Evolutionary conservation across 2,888 invertebrate species (phyloP).

Genomic region (Brenthis hecate): DNA sequence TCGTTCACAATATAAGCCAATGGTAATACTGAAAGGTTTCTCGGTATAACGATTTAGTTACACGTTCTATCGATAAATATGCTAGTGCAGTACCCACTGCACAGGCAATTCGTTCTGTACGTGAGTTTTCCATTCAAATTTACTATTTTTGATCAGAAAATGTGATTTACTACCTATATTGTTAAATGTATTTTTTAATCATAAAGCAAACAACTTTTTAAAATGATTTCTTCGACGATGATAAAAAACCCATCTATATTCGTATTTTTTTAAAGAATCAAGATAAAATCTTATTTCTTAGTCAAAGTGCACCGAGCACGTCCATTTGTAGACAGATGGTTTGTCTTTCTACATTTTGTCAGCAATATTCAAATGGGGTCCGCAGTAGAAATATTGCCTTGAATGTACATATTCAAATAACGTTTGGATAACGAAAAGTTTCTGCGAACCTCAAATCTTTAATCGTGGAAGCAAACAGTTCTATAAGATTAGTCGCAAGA

Average conservation of each 20-base stretch:
- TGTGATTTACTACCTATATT: background rate
- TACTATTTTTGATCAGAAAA: conserved; percentile 19
- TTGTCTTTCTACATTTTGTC: conserved; percentile 26
- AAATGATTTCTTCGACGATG: too few relatives aligned
- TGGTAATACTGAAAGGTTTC: conserved; percentile 20
- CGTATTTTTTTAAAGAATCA: conserved; percentile 4
- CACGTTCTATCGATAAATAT: conserved; percentile 34
- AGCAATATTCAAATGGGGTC: conserved; percentile 34
- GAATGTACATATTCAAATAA: conserved; percentile 30
- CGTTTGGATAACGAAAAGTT: conserved; percentile 34
- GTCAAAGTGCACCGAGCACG: conserved; percentile 19
- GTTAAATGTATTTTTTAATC: background rate
- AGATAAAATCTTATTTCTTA: conserved; percentile 17
- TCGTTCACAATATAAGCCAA: background rate
- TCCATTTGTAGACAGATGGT: conserved; percentile 15
- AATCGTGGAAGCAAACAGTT: conserved; percentile 28
- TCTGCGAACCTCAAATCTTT: conserved; percentile 31
- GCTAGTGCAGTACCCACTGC: conserved; percentile 34
- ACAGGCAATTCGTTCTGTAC: conserved; percentile 32
- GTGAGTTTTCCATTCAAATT: conserved; percentile 32
- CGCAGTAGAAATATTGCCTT: conserved; percentile 31
- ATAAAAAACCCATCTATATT: background rate
- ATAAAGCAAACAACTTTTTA: too few relatives aligned
- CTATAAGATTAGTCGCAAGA: conserved; percentile 35
- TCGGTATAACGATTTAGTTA: conserved; percentile 31